Evolutionary conservation across 1,140 invertebrate species (phyloP).

Genomic region (Brachionus asplanchnoidis): DNA sequence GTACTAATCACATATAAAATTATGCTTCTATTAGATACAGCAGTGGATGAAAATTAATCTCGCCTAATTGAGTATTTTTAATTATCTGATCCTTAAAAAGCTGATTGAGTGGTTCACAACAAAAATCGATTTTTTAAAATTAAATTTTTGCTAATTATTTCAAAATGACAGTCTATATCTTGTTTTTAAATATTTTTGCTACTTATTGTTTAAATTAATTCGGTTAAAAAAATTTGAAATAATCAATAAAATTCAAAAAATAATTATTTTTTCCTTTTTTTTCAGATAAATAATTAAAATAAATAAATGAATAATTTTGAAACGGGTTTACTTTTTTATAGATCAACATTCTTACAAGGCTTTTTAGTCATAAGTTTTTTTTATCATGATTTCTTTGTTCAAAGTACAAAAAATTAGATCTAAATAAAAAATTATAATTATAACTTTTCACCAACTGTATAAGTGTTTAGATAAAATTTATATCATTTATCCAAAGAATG

Average conservation of each 20-base stretch:
- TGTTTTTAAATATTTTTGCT: neutral
- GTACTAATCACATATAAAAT: too few species aligned
- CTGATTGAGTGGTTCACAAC: neutral
- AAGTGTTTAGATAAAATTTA: conserved; percentile 13
- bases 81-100: neutral
- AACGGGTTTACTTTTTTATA: too few species aligned
- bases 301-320: too few species aligned
- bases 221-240: neutral
- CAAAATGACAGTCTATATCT: neutral
- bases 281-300: neutral
- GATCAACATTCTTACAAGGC: too few species aligned
- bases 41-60: too few species aligned
- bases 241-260: neutral
- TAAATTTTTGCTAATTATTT: neutral
- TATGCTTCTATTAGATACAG: too few species aligned
- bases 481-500: neutral
- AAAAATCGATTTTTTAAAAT: neutral
- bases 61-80: too few species aligned
- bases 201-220: neutral
- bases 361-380: neutral
- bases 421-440: neutral
- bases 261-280: neutral
- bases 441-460: conserved; percentile 5
- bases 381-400: neutral
- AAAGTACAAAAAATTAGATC: neutral